Percentiles rank a stretch among this genome's conserved stretches.
Conservation (phyloP, 2,113 vertebrate species). For the Oryzias curvinotus region DNA sequence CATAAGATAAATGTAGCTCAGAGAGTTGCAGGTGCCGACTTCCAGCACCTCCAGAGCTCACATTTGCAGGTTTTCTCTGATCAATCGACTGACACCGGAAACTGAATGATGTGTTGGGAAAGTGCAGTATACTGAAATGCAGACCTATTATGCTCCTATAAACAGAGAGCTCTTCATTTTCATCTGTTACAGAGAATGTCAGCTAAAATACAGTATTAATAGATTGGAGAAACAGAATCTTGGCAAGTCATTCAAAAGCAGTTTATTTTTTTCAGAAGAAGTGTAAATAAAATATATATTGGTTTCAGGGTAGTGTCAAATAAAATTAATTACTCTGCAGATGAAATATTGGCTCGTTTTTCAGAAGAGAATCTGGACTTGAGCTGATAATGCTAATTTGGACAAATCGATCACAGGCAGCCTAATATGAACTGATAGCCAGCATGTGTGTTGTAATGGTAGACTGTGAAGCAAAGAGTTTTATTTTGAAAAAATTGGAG, state of each 20-base stretch:
- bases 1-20: background rate
- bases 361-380: constrained; percentile 4
- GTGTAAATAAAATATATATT: constrained; percentile 9
- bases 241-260: constrained; percentile 16
- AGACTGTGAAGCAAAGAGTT: constrained; percentile 54
- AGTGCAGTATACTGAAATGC: background rate
- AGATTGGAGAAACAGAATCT: constrained; percentile 15
- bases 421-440: constrained; percentile 23
- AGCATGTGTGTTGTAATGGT: constrained; percentile 36
- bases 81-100: background rate
- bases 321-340: background rate
- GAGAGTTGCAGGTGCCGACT: constrained; percentile 7
- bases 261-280: constrained; percentile 2
- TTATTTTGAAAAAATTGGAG: constrained; percentile 51
- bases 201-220: constrained; percentile 22
- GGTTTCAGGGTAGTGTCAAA: background rate
- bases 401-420: constrained; percentile 28
- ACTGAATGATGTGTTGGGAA: constrained; percentile 2
- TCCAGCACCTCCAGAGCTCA: background rate
- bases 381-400: background rate
- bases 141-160: constrained; percentile 17
- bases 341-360: background rate
- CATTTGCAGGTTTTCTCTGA: constrained; percentile 10
- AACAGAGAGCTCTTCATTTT: constrained; percentile 12
- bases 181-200: constrained; percentile 23